Evolutionary conservation across 2,888 invertebrate species (phyloP).

Genomic region (Litoditis marina): DNA sequence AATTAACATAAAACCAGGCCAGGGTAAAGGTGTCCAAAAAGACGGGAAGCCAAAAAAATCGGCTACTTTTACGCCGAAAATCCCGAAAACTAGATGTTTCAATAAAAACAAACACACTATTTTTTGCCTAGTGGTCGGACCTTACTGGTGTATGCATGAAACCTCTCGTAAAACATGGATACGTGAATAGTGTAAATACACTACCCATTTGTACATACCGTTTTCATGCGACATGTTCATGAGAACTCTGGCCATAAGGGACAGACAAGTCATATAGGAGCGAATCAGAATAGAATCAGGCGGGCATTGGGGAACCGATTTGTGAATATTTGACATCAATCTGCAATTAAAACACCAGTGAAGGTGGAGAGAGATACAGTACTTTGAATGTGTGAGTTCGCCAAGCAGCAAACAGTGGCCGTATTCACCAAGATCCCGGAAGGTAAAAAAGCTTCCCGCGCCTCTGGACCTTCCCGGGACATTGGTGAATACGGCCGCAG

Average conservation of each 20-base stretch:
- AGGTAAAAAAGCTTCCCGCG: too few species aligned
- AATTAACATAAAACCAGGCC: neutral
- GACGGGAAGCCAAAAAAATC: neutral
- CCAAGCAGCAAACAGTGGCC: too few species aligned
- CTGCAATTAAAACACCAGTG: conserved; percentile 14
- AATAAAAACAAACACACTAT: neutral
- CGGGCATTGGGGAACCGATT: conserved; percentile 10
- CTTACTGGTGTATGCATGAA: neutral
- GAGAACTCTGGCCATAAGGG: conserved; percentile 44
- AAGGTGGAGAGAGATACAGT: neutral
- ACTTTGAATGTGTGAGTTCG: neutral
- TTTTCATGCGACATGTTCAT: conserved; percentile 55
- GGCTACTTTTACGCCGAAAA: too few species aligned
- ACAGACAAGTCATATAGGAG: conserved; percentile 30
- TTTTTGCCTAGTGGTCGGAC: neutral
- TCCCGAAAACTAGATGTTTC: too few species aligned
- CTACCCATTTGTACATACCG: conserved; percentile 39
- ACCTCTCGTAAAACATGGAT: too few species aligned
- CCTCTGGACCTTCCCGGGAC: too few species aligned
- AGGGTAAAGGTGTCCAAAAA: neutral
- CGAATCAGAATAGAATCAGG: conserved; percentile 18
- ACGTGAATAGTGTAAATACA: neutral
- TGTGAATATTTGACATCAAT: conserved; percentile 19
- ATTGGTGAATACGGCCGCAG: neutral
- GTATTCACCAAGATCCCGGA: too few species aligned